A percentile compares a stretch with the other conserved stretches of the same genome.
Conservation (phyloP, 2,888 invertebrate species). For the Cheilosia vulpina region DNA sequence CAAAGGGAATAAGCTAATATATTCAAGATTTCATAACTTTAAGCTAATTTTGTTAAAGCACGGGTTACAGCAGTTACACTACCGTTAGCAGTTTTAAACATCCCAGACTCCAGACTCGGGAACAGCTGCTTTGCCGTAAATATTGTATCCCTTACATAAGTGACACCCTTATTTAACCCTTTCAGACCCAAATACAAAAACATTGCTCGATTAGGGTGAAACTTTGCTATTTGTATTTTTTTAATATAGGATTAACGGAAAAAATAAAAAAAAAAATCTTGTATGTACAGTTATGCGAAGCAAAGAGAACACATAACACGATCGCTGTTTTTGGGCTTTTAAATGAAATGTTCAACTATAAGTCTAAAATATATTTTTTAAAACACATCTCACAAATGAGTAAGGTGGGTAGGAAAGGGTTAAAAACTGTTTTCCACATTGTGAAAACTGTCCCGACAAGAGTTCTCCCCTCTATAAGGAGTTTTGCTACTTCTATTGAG, state of each 20-base stretch:
- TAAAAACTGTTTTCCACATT: slow-evolving; percentile 9
- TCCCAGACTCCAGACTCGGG: neutral
- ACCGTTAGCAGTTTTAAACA: neutral
- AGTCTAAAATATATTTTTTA: no score
- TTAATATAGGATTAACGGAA: no score
- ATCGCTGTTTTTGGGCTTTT: no score
- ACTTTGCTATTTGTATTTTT: no score
- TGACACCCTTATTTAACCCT: slow-evolving; percentile 9
- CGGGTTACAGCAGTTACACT: neutral
- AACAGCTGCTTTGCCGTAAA: neutral
- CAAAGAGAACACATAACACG: no score
- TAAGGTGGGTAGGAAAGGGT: no score
- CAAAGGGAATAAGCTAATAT: slow-evolving; percentile 29
- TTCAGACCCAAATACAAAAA: no score
- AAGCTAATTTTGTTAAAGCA: slow-evolving; percentile 8
- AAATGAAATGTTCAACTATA: no score
- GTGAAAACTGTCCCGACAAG: slow-evolving; percentile 22
- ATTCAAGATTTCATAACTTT: slow-evolving; percentile 19
- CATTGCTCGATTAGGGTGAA: no score
- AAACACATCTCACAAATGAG: no score
- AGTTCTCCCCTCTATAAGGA: slow-evolving; percentile 15
- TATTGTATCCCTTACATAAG: slow-evolving; percentile 10
- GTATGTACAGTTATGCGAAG: no score
- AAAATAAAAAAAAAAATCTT: no score
- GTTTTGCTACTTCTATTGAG: slow-evolving; percentile 37